phyloP scores from a whole-genome alignment of 2,797 vertebrate genomes.

The Melopsittacus undulatus region DNA sequence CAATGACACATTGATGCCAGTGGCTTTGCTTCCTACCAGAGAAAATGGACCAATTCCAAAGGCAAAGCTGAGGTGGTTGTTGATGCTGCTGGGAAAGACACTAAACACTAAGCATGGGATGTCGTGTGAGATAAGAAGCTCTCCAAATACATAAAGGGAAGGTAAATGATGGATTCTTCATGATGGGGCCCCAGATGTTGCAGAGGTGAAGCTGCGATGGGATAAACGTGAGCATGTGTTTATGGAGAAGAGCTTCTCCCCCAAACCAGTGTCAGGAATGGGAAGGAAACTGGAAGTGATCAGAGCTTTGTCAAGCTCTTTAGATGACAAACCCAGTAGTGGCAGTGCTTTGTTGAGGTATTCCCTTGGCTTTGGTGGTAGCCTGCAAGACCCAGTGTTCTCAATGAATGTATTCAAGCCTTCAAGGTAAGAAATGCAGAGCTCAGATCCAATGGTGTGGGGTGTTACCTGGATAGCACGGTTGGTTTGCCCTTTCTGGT shows the following conservation, averaged over 20 bases:
- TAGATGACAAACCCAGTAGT: neutral
- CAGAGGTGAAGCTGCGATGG: neutral
- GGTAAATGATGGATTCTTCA: accelerated
- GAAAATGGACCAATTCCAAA: neutral
- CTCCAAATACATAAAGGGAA: neutral
- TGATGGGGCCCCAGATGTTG: neutral
- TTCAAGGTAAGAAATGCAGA: neutral
- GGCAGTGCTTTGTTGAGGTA: accelerated
- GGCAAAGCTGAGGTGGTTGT: neutral
- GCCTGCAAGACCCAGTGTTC: neutral
- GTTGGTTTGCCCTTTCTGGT: neutral
- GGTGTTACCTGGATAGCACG: accelerated
- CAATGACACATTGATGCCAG: neutral
- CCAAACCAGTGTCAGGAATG: accelerated
- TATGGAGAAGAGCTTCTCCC: neutral
- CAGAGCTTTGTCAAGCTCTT: neutral
- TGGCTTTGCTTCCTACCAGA: neutral
- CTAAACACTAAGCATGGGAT: neutral
- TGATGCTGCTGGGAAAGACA: neutral
- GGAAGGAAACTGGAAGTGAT: neutral
- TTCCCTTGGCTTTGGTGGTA: neutral
- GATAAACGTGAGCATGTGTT: accelerated
- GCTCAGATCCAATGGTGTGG: neutral
- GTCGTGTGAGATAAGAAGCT: accelerated
- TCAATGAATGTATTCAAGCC: neutral